Evolutionary conservation across 2,888 invertebrate species (phyloP).

Genomic region (Zaprionus obscuricornis): DNA sequence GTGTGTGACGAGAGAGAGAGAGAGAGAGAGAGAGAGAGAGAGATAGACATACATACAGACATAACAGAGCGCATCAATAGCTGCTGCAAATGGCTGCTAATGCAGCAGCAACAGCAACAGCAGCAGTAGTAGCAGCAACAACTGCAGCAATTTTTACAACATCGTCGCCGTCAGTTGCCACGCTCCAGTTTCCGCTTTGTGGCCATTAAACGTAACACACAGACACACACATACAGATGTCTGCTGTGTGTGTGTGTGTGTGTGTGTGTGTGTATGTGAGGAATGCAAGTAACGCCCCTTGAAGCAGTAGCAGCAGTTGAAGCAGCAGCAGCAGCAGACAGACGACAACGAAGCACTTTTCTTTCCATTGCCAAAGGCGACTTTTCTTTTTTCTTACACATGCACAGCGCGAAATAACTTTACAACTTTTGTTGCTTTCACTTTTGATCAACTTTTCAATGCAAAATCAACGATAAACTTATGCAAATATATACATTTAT

Average conservation of each 20-base stretch:
- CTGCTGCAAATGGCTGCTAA: constrained; percentile 74
- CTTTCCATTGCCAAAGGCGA: constrained; percentile 28
- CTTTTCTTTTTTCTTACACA: constrained; percentile 24
- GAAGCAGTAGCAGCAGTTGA: too few species aligned
- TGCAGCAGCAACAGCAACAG: constrained; percentile 52
- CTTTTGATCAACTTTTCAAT: too few species aligned
- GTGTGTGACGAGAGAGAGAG: too few species aligned
- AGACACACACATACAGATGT: constrained; percentile 19
- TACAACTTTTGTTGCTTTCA: neutral
- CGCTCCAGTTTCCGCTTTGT: constrained; percentile 75
- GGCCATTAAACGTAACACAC: constrained; percentile 67
- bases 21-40: neutral
- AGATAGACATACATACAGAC: neutral
- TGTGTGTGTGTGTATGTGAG: constrained; percentile 17
- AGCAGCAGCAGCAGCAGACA: constrained; percentile 22
- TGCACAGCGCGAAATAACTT: constrained; percentile 14
- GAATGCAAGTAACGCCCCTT: constrained; percentile 50
- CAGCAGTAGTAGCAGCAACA: constrained; percentile 36
- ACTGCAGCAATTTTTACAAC: constrained; percentile 53
- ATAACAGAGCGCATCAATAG: constrained; percentile 52
- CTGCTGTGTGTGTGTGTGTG: neutral
- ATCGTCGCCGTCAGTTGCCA: constrained; percentile 52
- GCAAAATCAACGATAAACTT: too few species aligned
- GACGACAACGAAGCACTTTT: constrained; percentile 44
- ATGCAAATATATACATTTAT: too few species aligned